Conservation (phyloP, 2,797 vertebrate genomes). For the Iguana delicatissima region DNA sequence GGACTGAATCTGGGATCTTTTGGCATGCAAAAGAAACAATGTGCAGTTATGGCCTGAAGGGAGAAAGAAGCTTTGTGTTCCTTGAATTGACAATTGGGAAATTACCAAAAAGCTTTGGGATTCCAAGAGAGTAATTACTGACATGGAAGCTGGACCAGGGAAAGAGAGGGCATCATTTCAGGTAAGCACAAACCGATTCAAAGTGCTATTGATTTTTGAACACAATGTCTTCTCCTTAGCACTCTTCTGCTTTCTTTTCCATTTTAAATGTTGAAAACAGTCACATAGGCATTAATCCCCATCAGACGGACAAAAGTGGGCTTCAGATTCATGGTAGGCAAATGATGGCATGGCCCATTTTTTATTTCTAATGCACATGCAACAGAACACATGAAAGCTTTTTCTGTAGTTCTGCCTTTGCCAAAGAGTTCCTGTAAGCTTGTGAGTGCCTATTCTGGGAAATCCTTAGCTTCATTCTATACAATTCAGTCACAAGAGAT, state of each 20-base stretch:
- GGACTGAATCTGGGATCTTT: background rate
- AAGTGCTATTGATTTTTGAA: slow-evolving; percentile 50
- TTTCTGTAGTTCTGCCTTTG: slow-evolving; percentile 7
- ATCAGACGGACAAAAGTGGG: slow-evolving; percentile 33
- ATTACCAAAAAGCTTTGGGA: slow-evolving; percentile 9
- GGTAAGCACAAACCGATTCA: slow-evolving; percentile 42
- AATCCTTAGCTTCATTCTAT: slow-evolving; percentile 3
- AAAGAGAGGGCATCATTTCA: slow-evolving; percentile 46
- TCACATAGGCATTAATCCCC: slow-evolving; percentile 35
- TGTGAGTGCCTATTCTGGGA: slow-evolving; percentile 22
- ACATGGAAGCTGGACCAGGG: slow-evolving; percentile 18
- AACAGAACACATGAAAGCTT: slow-evolving; percentile 11
- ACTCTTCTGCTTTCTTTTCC: slow-evolving; percentile 30
- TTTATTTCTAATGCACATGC: slow-evolving; percentile 18
- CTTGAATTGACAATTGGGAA: slow-evolving; percentile 10
- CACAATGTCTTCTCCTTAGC: background rate
- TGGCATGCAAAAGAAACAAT: background rate
- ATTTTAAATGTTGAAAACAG: slow-evolving; percentile 52
- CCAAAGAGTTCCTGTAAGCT: slow-evolving; percentile 44
- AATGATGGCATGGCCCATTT: slow-evolving; percentile 36
- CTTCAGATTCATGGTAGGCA: slow-evolving; percentile 49
- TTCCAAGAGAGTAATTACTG: slow-evolving; percentile 38
- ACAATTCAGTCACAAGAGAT: background rate
- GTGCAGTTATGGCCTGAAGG: background rate
- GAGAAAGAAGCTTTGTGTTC: slow-evolving; percentile 14